phyloP scores from a whole-genome alignment of 2,888 invertebrate genomes.

The Masnerella sp. region DNA sequence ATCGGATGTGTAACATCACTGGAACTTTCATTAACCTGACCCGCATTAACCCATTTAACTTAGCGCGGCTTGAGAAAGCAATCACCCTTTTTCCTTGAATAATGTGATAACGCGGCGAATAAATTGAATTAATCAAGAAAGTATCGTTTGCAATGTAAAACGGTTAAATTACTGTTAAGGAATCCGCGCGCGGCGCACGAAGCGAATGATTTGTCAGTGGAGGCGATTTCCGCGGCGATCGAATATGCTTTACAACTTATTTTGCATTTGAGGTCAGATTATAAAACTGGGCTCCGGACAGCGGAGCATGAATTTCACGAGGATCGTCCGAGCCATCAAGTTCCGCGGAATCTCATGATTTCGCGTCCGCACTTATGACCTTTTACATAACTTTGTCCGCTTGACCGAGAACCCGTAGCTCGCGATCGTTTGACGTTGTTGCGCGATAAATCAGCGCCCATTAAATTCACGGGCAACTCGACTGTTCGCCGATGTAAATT shows the following conservation, averaged over 20 bases:
- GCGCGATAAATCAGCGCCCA: conserved; percentile 75
- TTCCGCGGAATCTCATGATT: conserved; percentile 66
- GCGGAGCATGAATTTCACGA: conserved; percentile 66
- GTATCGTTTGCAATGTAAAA: conserved; percentile 54
- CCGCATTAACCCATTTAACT: conserved; percentile 48
- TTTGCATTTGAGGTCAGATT: conserved; percentile 62
- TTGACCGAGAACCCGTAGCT: conserved; percentile 74
- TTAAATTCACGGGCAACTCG: conserved; percentile 70
- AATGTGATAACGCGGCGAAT: conserved; percentile 47
- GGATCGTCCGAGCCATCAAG: conserved; percentile 64
- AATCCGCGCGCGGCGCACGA: conserved; percentile 17
- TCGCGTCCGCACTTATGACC: conserved; percentile 71
- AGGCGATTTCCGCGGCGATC: conserved; percentile 47
- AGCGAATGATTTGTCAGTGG: conserved; percentile 53
- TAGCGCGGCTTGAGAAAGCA: conserved; percentile 45
- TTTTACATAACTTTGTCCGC: conserved; percentile 74
- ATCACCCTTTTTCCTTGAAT: conserved; percentile 45
- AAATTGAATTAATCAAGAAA: conserved; percentile 55
- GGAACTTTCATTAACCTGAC: conserved; percentile 48
- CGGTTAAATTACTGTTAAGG: conserved; percentile 45
- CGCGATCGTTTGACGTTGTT: conserved; percentile 74
- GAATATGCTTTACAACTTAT: conserved; percentile 56
- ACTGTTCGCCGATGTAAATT: conserved; percentile 67
- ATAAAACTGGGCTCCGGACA: conserved; percentile 63
- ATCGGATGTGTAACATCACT: conserved; percentile 45